A percentile compares a stretch with the other conserved stretches of the same genome.
Conservation (phyloP, 1,140 invertebrate species). For the Nasonia giraulti region DNA sequence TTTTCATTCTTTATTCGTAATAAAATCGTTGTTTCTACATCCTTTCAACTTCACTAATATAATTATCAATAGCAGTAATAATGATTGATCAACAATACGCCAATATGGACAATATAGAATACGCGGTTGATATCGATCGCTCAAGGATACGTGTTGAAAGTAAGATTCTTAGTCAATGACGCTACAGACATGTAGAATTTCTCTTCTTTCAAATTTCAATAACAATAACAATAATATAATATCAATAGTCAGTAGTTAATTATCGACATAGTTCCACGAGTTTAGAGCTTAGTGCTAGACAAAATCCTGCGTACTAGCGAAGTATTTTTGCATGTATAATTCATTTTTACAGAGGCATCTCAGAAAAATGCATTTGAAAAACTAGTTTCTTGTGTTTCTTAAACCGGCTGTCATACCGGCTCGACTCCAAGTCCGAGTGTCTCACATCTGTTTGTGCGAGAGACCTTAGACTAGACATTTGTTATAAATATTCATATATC, state of each 20-base stretch:
- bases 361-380: conserved; percentile 25
- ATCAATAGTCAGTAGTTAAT: conserved; percentile 2
- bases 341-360: conserved; percentile 27
- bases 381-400: neutral
- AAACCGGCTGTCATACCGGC: neutral
- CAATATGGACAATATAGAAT: conserved; percentile 21
- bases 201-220: neutral
- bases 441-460: neutral
- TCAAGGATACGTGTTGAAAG: conserved; percentile 15
- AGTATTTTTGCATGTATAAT: conserved; percentile 6
- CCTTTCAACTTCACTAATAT: conserved; percentile 38
- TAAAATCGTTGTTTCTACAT: conserved; percentile 44
- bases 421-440: conserved; percentile 20
- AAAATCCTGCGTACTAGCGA: conserved; percentile 9
- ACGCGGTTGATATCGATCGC: neutral
- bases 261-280: neutral
- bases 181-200: neutral
- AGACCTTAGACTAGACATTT: neutral
- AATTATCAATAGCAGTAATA: conserved; percentile 31
- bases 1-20: conserved; percentile 47
- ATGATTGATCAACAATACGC: conserved; percentile 34
- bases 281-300: neutral
- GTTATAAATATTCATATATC: neutral
- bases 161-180: conserved; percentile 19
- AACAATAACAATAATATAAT: conserved; percentile 37